A percentile compares a stretch with the other conserved stretches of the same genome.
phyloP scores from a whole-genome alignment of 2,113 vertebrate species.

The Leucosticte australis region DNA sequence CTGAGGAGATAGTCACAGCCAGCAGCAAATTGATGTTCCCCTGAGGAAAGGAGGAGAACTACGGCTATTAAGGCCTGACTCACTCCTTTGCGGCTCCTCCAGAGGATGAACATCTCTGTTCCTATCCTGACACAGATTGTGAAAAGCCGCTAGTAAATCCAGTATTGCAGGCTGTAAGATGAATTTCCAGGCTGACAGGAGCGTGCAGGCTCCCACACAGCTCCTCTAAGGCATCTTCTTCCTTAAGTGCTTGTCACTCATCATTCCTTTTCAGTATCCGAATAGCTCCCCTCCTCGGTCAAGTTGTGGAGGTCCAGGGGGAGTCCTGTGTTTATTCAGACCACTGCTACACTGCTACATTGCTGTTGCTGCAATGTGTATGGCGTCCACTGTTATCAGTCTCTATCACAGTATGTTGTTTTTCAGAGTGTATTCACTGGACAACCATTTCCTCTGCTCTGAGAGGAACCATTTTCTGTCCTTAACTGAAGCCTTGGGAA shows the following conservation, averaged over 20 bases:
- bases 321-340: neutral
- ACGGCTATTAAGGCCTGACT: neutral
- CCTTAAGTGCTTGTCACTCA: neutral
- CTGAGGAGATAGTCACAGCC: neutral
- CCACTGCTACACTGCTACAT: neutral
- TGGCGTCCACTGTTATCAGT: neutral
- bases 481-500: neutral
- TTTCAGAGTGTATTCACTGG: neutral
- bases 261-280: rapidly evolving
- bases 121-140: neutral
- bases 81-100: neutral
- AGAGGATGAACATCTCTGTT: neutral
- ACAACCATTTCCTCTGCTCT: neutral
- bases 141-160: neutral
- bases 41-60: neutral
- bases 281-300: neutral
- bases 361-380: neutral
- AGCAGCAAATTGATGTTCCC: neutral
- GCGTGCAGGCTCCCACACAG: rapidly evolving
- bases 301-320: neutral
- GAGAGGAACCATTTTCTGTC: neutral
- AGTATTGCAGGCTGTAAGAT: neutral
- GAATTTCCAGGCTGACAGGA: neutral
- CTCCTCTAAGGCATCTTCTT: neutral
- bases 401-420: neutral